Conservation (phyloP, 2,113 vertebrate genomes). For the Ancistrus triradiatus region DNA sequence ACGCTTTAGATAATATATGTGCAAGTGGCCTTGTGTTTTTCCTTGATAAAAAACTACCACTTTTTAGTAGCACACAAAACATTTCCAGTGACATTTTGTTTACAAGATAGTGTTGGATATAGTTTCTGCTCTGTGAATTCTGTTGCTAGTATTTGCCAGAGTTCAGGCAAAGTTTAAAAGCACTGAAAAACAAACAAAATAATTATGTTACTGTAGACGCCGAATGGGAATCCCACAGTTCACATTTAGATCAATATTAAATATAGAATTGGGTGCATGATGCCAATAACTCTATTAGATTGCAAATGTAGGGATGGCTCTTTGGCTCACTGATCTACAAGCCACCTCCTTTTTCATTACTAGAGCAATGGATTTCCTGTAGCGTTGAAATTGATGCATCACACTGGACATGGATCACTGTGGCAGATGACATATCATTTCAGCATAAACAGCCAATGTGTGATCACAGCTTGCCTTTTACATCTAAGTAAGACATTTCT, state of each 20-base stretch:
- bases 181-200: constrained; percentile 10
- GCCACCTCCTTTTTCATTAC: constrained; percentile 52
- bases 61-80: neutral
- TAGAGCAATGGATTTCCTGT: constrained; percentile 54
- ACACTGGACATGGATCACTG: constrained; percentile 10
- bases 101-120: constrained; percentile 13
- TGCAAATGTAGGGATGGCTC: constrained; percentile 37
- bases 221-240: constrained; percentile 30
- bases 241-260: constrained; percentile 49
- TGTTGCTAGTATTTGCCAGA: too few species aligned
- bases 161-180: constrained; percentile 3
- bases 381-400: constrained; percentile 33
- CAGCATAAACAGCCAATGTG: too few species aligned
- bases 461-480: too few species aligned
- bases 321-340: constrained; percentile 53
- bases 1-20: neutral
- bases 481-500: neutral
- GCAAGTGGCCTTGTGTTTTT: neutral
- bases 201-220: constrained; percentile 6
- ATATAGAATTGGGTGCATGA: constrained; percentile 49
- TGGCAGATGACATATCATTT: neutral
- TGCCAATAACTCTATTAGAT: constrained; percentile 44
- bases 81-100: neutral
- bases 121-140: too few species aligned
- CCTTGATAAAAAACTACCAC: neutral